Evolutionary conservation across 2,113 vertebrate species (phyloP), one percentile per base, ranked within the genome.

Genomic region (Dryoscopus gambensis): DNA sequence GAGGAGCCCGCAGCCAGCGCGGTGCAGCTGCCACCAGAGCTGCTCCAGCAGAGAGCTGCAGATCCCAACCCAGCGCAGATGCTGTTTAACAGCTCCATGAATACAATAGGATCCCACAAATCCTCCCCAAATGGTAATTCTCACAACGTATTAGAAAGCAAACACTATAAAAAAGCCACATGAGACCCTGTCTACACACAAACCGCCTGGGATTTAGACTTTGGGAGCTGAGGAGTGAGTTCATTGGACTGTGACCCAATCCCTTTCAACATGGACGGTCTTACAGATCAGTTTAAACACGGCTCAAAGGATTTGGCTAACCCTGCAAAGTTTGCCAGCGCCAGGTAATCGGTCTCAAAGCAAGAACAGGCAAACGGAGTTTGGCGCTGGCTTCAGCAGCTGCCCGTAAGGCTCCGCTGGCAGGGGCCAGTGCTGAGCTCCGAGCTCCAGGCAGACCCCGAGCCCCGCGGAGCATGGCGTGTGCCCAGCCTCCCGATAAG

Each of bases 151-250:
- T 90, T 85, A 84, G 91, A 87, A 70, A 78, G 86, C 76, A 92
- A 95, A 89, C 60, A 42, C 77, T 46, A 67, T 84, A 75, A 90
- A 95, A 90, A 89, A 92, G 68, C 86, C 95, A 84, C 76, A 39
- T n/a, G 80, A 93, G 86, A 77, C 64, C 56, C 30, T 4, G 22
- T 59, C 89, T 47, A 33, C 69, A 47, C 73, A 60, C 47, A 31
- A 74, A 63, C 23, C 2, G 10, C 80, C 86, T n/a, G 11, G 53
- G 73, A 70, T 91, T 78, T 47, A 60, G 69, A 9, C 52, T 37
- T 39, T 5, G 31, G 74, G 57, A 46, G 68, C 37, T 8, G 0
- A 13, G 5, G 24, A 64, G 64, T 13, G 9, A 93, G 64, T 37
- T 55, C 42, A 40, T 49, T 37, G 46, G 84, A 50, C 84, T 73